Conservation (phyloP, 2,888 invertebrate species). For the Cryptophagus acutangulus region DNA sequence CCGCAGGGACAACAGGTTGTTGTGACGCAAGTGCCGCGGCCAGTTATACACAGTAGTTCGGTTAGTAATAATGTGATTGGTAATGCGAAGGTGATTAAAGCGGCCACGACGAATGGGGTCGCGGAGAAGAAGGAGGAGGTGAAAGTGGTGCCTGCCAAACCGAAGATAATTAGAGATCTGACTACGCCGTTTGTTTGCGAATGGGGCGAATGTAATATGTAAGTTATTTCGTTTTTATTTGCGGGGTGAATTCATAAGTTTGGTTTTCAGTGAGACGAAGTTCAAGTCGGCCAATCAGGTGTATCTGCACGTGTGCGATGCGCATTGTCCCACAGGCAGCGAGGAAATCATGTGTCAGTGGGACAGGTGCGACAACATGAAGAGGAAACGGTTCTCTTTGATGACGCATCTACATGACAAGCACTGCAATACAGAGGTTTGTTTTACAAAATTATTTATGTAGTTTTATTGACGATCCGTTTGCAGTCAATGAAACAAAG, state of each 20-base stretch:
- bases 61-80: conserved; percentile 48
- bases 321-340: conserved; percentile 69
- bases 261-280: conserved; percentile 51
- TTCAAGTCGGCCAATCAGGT: conserved; percentile 74
- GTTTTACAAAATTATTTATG: conserved; percentile 16
- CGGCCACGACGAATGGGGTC: conserved; percentile 27
- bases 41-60: conserved; percentile 50
- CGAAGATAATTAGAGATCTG: conserved; percentile 45
- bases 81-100: conserved; percentile 37
- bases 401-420: conserved; percentile 96
- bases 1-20: conserved; percentile 63
- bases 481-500: conserved; percentile 54
- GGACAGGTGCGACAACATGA: conserved; percentile 86
- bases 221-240: conserved; percentile 35
- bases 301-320: conserved; percentile 80
- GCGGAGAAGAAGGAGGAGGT: conserved; percentile 29
- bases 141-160: conserved; percentile 29
- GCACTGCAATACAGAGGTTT: conserved; percentile 80
- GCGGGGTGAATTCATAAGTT: conserved; percentile 2
- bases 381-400: conserved; percentile 85
- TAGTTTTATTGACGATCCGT: neutral
- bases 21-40: conserved; percentile 57
- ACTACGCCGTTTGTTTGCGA: conserved; percentile 73
- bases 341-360: conserved; percentile 83
- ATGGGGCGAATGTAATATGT: conserved; percentile 84